Base-by-base conservation (phyloP, 2,888 invertebrate species). In the Drosophila mayaguana region DNA sequence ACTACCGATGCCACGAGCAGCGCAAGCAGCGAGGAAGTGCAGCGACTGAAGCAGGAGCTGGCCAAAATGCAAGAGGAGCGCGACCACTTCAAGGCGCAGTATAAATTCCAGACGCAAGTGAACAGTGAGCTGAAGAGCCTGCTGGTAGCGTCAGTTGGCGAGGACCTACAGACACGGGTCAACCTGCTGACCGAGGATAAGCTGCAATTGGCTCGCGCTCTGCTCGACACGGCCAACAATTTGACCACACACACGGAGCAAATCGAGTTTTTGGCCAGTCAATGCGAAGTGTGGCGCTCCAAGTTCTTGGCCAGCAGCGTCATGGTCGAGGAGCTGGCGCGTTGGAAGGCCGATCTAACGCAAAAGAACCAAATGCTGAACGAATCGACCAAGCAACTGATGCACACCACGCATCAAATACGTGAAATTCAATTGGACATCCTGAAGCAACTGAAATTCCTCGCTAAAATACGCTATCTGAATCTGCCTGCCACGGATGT, bases 201-300 rank as follows among this genome's bases (percentile, higher is more conserved):
- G 92, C 94, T 98, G 64, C 96, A 97, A 88, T 93, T 98, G 80
- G 97, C 98, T 0, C 84, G 96, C 89, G 97, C 98, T 54, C 93
- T 98, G 53, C 94, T 97, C 9, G 97, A 96, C 90, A 97, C 97
- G 36, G 96, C 97, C 25, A 96, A 97, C 92, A 96, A 97, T 92
- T 94, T 98, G 61, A 96, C 96, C 59, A 96, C 97, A 11, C 97
- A 98, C 93, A 97, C 97, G 91, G 98, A 98, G 92, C 97, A 98
- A 93, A 96, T 97, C 4, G 98, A 99, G 92, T 97, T 97, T 94
- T 93, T 98, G 42, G 97, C 97, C 20, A 97, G 98, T 0, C 98
- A 98, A 90, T 97, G 98, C 91, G 98, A 99, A 93, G 97, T 98
- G 56, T 99, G 98, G 98, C 95, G 98, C 75, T 98, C 98, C 91